Percentiles rank a stretch among this genome's conserved stretches.
These are phyloP conservation scores for Microtus pennsylvanicus DNA, from an alignment of 2,113 vertebrate genomes.

Conservation along the genomic window DNA sequence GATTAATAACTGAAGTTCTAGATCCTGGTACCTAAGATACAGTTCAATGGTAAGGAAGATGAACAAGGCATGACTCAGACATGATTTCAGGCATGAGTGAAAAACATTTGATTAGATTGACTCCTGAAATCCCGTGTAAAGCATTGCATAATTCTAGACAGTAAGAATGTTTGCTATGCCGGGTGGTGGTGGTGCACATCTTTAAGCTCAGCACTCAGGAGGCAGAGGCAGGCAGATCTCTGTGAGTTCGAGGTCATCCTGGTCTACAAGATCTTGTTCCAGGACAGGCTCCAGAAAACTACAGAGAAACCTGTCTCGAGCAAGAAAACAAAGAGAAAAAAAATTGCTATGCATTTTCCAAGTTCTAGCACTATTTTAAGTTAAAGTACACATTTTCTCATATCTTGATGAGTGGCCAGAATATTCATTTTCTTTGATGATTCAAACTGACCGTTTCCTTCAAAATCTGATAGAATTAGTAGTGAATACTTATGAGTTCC, in stretches of 20 bases:
- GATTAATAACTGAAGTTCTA: neutral
- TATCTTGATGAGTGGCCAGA: neutral
- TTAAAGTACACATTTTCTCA: neutral
- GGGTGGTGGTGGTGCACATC: no score
- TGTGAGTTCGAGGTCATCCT: no score
- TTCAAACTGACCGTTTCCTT: slow-evolving; percentile 1
- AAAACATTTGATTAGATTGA: neutral
- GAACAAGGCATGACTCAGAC: neutral
- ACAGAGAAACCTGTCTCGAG: no score
- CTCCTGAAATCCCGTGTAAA: neutral
- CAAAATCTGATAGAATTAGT: neutral
- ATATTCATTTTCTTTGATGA: slow-evolving; percentile 31
- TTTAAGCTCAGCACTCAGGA: no score
- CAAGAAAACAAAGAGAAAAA: neutral
- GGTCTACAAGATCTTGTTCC: no score
- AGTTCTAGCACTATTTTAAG: neutral
- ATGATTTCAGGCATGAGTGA: neutral
- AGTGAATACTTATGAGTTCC: neutral
- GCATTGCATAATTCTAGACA: neutral
- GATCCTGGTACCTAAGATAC: neutral
- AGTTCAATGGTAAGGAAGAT: neutral
- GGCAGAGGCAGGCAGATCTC: no score
- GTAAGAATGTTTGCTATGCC: no score
- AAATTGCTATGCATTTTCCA: neutral
- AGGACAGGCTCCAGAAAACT: no score